Percentiles rank a stretch among this genome's conserved stretches.
These are phyloP conservation scores for Myzus persicae DNA, from an alignment of 1,140 invertebrate species.

Conservation along the genomic window DNA sequence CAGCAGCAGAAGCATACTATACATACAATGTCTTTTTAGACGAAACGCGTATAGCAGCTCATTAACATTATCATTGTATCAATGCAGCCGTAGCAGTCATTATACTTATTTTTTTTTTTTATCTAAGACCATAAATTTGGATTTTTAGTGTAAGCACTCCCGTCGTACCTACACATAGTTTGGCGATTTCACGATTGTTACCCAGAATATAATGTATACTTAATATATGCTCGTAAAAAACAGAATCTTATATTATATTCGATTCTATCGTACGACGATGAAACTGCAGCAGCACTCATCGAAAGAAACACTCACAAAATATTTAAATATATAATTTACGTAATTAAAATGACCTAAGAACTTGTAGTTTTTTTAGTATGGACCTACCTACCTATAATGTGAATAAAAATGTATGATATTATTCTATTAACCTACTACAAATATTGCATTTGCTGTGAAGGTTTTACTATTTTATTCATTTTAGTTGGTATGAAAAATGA, in stretches of 20 bases:
- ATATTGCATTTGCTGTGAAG: not conserved
- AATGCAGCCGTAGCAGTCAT: not conserved
- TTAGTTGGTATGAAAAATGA: not conserved
- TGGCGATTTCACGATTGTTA: slow-evolving; percentile 44
- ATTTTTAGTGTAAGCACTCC: not conserved
- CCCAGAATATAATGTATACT: not conserved
- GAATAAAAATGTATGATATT: not conserved
- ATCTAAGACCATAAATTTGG: slow-evolving; percentile 35
- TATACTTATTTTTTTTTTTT: not conserved
- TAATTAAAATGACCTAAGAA: not conserved
- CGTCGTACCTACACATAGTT: not conserved
- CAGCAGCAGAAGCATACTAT: not conserved
- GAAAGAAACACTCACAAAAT: not conserved
- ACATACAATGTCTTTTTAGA: slow-evolving; percentile 43
- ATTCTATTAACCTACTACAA: not conserved
- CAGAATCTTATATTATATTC: not conserved
- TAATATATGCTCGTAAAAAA: slow-evolving; percentile 34
- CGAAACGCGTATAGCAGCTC: not conserved
- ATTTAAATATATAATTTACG: not conserved
- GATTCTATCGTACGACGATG: not conserved
- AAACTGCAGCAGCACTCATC: not conserved
- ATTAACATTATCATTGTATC: slow-evolving; percentile 48
- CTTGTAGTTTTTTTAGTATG: not conserved
- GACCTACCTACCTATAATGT: not conserved
- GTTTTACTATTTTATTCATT: not conserved